phyloP scores from a whole-genome alignment of 2,797 vertebrate genomes.

The Microctenopoma lineatum region DNA sequence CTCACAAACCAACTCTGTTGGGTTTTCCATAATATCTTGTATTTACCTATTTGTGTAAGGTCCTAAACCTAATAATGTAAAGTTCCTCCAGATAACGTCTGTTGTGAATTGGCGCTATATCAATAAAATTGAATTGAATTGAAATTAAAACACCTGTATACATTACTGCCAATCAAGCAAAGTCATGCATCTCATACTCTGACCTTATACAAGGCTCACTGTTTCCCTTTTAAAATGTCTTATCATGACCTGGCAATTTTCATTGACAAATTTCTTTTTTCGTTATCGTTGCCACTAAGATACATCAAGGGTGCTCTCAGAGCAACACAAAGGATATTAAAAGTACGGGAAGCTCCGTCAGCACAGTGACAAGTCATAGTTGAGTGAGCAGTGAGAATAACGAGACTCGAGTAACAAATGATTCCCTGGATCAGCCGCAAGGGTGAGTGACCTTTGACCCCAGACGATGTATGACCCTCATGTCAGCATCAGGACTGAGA shows the following conservation, averaged over 20 bases:
- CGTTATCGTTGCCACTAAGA: conserved; percentile 63
- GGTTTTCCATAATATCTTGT: no score
- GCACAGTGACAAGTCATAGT: conserved; percentile 56
- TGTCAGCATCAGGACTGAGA: conserved; percentile 6
- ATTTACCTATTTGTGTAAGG: no score
- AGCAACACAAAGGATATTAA: conserved; percentile 79
- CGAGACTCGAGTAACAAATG: conserved; percentile 37
- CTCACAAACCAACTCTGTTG: conserved; percentile 12
- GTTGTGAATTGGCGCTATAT: no score
- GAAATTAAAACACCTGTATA: conserved; percentile 29
- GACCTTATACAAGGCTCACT: conserved; percentile 27
- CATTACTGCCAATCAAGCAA: conserved; percentile 48
- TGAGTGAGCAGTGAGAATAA: conserved; percentile 40
- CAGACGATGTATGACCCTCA: conserved; percentile 20
- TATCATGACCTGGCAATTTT: conserved; percentile 60
- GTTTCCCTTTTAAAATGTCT: conserved; percentile 40
- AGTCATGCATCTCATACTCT: conserved; percentile 42
- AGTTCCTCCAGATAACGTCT: no score
- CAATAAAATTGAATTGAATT: no score
- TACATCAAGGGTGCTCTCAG: conserved; percentile 72
- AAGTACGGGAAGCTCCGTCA: conserved; percentile 65
- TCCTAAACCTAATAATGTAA: no score
- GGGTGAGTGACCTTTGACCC: conserved; percentile 46
- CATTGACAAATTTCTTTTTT: conserved; percentile 68
- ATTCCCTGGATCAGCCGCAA: conserved; percentile 23